These are phyloP conservation scores for Loripinus fragilis DNA, from an alignment of 2,888 invertebrate genomes.

Conservation along the genomic window DNA sequence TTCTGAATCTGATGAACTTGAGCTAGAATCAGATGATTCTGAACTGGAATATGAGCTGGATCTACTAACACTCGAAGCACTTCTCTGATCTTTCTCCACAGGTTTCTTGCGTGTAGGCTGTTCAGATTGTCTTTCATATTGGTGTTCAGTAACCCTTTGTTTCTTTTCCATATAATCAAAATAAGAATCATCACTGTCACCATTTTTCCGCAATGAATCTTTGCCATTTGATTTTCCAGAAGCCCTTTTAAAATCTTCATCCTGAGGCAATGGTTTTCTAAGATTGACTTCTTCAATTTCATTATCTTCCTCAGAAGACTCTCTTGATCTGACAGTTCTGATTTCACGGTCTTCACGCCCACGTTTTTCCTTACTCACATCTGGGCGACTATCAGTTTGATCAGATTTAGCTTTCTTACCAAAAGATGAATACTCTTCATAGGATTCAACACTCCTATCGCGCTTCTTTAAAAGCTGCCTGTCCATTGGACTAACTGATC, in stretches of 20 bases:
- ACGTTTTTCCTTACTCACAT: background rate
- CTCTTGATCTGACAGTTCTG: conserved; percentile 1
- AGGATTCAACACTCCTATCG: background rate
- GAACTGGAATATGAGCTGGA: background rate
- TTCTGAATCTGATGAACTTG: background rate
- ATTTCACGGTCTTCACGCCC: background rate
- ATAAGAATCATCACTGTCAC: conserved; percentile 39
- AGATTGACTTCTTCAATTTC: background rate
- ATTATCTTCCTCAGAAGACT: conserved; percentile 8
- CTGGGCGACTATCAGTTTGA: conserved; percentile 22
- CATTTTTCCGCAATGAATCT: conserved; percentile 22
- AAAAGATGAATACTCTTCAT: background rate
- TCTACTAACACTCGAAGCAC: background rate
- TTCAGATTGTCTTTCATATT: background rate
- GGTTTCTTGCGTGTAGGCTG: background rate
- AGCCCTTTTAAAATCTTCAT: background rate
- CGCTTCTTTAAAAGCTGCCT: background rate
- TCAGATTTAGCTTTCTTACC: conserved; percentile 3
- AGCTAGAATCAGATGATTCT: no score
- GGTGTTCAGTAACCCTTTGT: background rate
- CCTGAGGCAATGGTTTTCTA: conserved; percentile 6
- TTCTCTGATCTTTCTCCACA: background rate
- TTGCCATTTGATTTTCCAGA: background rate
- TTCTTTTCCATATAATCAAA: conserved; percentile 28
- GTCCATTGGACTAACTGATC: background rate